These are phyloP conservation scores for Acanthisitta chloris DNA, from an alignment of 2,113 vertebrate species.

Conservation along the genomic window DNA sequence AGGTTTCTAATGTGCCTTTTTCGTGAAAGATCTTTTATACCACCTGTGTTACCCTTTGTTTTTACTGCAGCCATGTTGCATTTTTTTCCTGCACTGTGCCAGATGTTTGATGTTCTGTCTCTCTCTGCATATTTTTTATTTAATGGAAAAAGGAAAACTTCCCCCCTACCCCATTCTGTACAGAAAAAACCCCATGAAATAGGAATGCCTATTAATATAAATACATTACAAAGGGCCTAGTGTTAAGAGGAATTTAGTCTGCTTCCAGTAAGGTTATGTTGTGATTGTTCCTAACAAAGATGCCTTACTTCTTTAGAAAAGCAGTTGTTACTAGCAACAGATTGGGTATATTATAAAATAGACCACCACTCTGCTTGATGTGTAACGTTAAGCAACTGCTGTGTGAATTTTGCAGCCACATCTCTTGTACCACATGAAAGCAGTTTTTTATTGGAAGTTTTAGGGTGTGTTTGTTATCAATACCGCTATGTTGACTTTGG, in stretches of 20 bases:
- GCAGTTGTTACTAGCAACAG: background rate
- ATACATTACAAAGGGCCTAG: background rate
- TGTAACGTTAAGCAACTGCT: background rate
- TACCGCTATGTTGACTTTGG: accelerated
- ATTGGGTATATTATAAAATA: background rate
- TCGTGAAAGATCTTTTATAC: background rate
- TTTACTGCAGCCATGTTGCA: background rate
- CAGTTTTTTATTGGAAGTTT: background rate
- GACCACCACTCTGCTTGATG: background rate
- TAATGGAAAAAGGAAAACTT: background rate
- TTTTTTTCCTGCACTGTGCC: background rate
- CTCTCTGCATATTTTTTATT: background rate
- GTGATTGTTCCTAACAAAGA: background rate
- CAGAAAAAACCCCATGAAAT: background rate
- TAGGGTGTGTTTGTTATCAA: background rate
- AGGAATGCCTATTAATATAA: background rate
- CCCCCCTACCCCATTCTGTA: background rate
- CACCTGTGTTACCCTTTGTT: background rate
- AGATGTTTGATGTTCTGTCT: background rate
- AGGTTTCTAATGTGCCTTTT: background rate
- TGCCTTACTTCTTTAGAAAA: background rate
- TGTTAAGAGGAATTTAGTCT: background rate
- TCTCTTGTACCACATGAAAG: background rate
- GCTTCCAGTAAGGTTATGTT: background rate
- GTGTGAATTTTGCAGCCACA: background rate